A percentile compares a stretch with the other conserved stretches of the same genome.
Conservation (phyloP, 35 echinoderm and acorn worm species). For the Ophiothrix spiculata region DNA sequence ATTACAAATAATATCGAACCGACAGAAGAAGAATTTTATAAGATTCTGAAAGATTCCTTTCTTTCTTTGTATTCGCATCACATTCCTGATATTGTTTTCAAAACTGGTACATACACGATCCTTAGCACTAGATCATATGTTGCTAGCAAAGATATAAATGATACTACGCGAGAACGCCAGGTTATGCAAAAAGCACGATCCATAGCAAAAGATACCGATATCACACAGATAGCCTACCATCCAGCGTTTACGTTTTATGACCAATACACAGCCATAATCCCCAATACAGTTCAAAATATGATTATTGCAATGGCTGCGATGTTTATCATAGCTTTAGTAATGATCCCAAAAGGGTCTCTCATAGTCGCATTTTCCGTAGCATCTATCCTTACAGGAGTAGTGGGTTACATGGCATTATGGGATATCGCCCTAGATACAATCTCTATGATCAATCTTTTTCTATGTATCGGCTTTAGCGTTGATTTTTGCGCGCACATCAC, state of each 20-base stretch:
- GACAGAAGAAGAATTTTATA: constrained; percentile 15
- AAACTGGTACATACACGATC: constrained; percentile 11
- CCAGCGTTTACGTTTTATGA: constrained; percentile 67
- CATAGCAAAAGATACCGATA: constrained; percentile 28
- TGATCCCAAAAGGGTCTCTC: constrained; percentile 51
- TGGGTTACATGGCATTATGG: constrained; percentile 63
- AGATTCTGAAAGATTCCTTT: constrained; percentile 28
- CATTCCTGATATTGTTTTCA: constrained; percentile 48
- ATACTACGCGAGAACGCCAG: constrained; percentile 36
- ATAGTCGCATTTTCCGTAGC: constrained; percentile 27
- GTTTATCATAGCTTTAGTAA: constrained; percentile 47
- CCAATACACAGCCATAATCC: constrained; percentile 46
- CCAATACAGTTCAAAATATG: constrained; percentile 56
- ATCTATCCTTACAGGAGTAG: constrained; percentile 53
- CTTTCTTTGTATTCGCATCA: constrained; percentile 37
- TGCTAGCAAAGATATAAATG: constrained; percentile 1
- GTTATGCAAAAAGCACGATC: constrained; percentile 47
- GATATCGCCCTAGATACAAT: constrained; percentile 48
- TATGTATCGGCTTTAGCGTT: constrained; percentile 69
- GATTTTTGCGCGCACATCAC: constrained; percentile 70
- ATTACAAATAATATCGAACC: background rate
- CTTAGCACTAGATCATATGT: constrained; percentile 55
- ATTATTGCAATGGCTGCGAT: constrained; percentile 46
- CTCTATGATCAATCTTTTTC: constrained; percentile 74
- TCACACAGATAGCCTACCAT: constrained; percentile 25